Base-by-base conservation (phyloP, 2,888 invertebrate species). In the Metellina segmentata region DNA sequence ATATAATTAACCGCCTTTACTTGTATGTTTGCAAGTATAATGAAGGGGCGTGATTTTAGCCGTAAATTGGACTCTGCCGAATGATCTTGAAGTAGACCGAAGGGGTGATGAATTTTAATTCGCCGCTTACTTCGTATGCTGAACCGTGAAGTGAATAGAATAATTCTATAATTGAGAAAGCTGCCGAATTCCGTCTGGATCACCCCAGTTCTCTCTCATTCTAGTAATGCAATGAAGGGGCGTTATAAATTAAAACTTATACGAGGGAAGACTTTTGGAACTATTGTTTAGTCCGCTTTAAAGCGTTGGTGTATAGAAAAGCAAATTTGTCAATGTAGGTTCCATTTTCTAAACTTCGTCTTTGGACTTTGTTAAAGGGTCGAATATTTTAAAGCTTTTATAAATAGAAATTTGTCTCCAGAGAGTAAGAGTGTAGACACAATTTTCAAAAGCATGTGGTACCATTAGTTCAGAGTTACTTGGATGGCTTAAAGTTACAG, bases 91-190 rank as follows among this genome's bases (percentile, higher is more conserved):
- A 34, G 34, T 34, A 34, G 34, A 34, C 34, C 34, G 34, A 81
- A n/a, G 82, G 71, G 72, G 72, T 72, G 49, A 75, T 75, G 75
- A 20, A 82, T 82, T 82, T 70, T 72, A 52, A 72, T 52, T 72
- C 71, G 13, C 72, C 19, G 7, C 72, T 72, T 20, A 20, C 11
- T 11, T 11, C 13, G 11, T 9, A 16, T 52, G 16, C 51, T 6
- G 20, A 13, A 13, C 51, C 82, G 9, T 51, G 69, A 48, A 81
- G 81, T 81, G 82, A 72, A 82, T 72, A 20, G 82, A 71, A 82
- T 82, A 82, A 82, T 82, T 71, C 82, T 72, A 72, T 82, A 82
- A 82, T 82, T 82, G 82, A 71, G 71, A 48, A 81, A 81, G 81
- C 81, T 34, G 48, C 69, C 34, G 70, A 61, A 70, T 16, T 34